Conservation (phyloP, 2,888 invertebrate species). For the Tiliacea aurago region DNA sequence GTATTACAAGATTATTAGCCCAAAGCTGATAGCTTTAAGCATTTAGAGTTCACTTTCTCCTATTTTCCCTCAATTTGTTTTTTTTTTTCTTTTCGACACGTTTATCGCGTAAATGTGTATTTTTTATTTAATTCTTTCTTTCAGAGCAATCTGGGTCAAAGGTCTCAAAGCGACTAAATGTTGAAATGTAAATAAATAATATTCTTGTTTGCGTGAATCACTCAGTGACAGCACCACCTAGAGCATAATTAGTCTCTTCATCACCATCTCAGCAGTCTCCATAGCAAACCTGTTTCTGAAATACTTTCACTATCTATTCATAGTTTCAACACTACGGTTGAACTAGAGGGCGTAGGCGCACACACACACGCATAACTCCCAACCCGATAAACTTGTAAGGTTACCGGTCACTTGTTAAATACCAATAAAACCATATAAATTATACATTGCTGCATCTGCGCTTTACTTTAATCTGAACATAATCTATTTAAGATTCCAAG, state of each 20-base stretch:
- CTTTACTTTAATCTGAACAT: constrained; percentile 23
- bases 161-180: neutral
- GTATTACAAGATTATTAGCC: neutral
- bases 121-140: neutral
- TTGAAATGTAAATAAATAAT: neutral
- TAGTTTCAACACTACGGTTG: constrained; percentile 42
- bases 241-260: constrained; percentile 7
- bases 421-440: constrained; percentile 54
- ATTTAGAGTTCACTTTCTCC: neutral
- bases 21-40: neutral
- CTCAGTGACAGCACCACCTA: neutral
- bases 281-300: constrained; percentile 40
- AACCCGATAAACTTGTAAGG: constrained; percentile 30
- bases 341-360: constrained; percentile 28
- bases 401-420: constrained; percentile 27
- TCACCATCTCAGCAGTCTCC: constrained; percentile 1
- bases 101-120: no score
- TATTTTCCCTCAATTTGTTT: neutral
- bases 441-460: constrained; percentile 28
- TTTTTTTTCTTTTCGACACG: neutral
- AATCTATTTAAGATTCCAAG: constrained; percentile 74
- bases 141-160: neutral
- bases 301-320: constrained; percentile 44
- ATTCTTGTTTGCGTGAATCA: constrained; percentile 1
- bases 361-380: neutral